phyloP scores from a whole-genome alignment of 2,888 invertebrate genomes.

The Ecliptopera silaceata region DNA sequence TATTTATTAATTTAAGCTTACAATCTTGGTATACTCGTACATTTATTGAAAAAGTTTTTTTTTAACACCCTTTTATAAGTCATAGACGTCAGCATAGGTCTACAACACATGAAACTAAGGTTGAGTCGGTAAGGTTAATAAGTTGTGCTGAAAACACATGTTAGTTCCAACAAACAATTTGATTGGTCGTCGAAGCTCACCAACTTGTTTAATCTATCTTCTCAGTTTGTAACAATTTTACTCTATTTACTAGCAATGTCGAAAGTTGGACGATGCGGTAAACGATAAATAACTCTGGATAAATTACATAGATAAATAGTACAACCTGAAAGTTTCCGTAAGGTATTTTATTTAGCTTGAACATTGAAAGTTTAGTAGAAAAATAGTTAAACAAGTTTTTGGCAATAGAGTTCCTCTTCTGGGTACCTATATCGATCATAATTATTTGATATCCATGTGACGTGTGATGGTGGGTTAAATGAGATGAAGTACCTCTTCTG shows the following conservation, averaged over 20 bases:
- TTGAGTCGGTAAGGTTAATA: neutral
- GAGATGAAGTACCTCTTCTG: too few relatives aligned
- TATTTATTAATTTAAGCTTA: too few relatives aligned
- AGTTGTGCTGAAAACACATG: conserved; percentile 17
- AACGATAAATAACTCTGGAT: neutral
- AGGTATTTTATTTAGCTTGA: neutral
- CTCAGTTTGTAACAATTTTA: conserved; percentile 25
- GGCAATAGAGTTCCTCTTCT: too few relatives aligned
- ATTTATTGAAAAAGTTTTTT: too few relatives aligned
- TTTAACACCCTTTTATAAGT: too few relatives aligned
- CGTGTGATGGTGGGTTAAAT: too few relatives aligned
- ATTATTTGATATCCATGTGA: too few relatives aligned
- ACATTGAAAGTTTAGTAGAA: neutral
- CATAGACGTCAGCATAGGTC: too few relatives aligned
- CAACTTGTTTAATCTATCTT: conserved; percentile 27
- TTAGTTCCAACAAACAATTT: conserved; percentile 22
- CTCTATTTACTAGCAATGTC: conserved; percentile 4
- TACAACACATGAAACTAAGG: neutral
- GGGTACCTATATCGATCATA: too few relatives aligned
- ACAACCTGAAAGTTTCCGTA: neutral
- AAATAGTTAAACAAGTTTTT: neutral
- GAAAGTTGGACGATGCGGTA: neutral
- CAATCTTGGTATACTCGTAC: too few relatives aligned
- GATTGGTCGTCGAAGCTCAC: conserved; percentile 21
- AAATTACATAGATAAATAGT: neutral